Evolutionary conservation across 2,113 vertebrate genomes (phyloP).

Genomic region (Furnarius figulus): DNA sequence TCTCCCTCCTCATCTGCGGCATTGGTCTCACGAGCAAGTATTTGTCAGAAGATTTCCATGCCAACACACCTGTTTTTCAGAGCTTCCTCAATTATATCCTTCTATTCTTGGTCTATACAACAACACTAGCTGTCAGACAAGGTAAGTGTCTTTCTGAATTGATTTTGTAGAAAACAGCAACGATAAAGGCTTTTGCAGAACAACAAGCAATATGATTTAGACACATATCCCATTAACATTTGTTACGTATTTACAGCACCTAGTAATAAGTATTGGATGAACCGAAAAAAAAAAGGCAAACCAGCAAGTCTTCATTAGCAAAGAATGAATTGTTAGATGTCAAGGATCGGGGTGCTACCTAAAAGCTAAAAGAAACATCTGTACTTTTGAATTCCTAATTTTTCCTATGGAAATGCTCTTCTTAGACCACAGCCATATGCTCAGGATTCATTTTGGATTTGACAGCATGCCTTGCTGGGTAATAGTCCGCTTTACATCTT

Average conservation of each 20-base stretch:
- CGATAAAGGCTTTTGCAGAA: not conserved
- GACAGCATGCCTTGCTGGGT: not conserved
- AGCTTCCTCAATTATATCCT: conserved; percentile 98
- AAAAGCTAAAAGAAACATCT: not conserved
- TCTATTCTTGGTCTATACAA: conserved; percentile 95
- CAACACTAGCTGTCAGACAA: conserved; percentile 93
- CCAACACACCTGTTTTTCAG: conserved; percentile 95
- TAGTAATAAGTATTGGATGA: not conserved
- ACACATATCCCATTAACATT: not conserved
- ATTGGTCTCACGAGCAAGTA: conserved; percentile 95
- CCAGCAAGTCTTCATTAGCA: not conserved
- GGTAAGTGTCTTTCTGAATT: conserved; percentile 75
- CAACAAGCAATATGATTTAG: not conserved
- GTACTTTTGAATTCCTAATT: not conserved
- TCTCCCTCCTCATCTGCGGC: conserved; percentile 93
- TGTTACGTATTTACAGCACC: not conserved
- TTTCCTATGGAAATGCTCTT: not conserved
- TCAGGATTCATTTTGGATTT: not conserved
- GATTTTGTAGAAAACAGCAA: not conserved
- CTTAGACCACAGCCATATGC: not conserved
- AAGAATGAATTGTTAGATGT: not conserved
- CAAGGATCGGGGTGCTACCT: not conserved
- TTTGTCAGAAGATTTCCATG: conserved; percentile 92
- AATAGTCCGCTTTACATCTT: not conserved
- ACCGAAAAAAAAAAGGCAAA: not conserved